These are phyloP conservation scores for Boloria selene DNA, from an alignment of 2,888 invertebrate species.

Conservation along the genomic window DNA sequence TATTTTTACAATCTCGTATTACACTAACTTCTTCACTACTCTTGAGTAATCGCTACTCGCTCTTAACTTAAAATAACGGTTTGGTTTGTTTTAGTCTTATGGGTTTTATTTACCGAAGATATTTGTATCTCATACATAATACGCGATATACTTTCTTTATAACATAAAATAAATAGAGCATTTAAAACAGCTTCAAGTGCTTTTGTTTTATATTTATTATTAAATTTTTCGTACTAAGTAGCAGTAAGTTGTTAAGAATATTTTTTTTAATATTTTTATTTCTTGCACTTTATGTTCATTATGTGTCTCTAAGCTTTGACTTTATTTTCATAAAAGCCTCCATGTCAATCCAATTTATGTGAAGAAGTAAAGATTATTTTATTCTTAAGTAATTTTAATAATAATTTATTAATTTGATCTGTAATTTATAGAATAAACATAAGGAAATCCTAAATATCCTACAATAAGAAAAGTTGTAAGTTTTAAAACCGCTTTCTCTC, in stretches of 20 bases:
- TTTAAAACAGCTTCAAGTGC: constrained; percentile 14
- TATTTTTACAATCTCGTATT: too few species aligned
- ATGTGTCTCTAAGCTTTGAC: too few species aligned
- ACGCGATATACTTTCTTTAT: constrained; percentile 20
- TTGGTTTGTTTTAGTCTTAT: constrained; percentile 25
- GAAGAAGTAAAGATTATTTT: too few species aligned
- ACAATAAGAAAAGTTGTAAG: too few species aligned
- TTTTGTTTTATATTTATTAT: constrained; percentile 11
- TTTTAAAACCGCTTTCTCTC: too few species aligned
- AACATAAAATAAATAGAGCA: constrained; percentile 14
- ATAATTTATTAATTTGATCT: too few species aligned
- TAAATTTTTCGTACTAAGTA: constrained; percentile 9
- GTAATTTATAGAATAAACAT: too few species aligned
- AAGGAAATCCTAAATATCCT: too few species aligned
- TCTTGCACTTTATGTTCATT: neutral
- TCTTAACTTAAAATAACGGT: constrained; percentile 1
- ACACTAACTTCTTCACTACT: too few species aligned
- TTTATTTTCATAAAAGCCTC: too few species aligned
- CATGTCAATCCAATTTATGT: too few species aligned
- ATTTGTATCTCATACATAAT: constrained; percentile 27
- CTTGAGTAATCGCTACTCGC: constrained; percentile 7
- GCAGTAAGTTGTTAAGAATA: constrained; percentile 2
- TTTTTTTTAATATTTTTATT: constrained; percentile 2
- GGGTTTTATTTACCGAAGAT: constrained; percentile 31
- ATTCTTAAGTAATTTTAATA: too few species aligned